Evolutionary conservation across 2,888 invertebrate genomes (phyloP).

Genomic region (Argyra leucocephala): DNA sequence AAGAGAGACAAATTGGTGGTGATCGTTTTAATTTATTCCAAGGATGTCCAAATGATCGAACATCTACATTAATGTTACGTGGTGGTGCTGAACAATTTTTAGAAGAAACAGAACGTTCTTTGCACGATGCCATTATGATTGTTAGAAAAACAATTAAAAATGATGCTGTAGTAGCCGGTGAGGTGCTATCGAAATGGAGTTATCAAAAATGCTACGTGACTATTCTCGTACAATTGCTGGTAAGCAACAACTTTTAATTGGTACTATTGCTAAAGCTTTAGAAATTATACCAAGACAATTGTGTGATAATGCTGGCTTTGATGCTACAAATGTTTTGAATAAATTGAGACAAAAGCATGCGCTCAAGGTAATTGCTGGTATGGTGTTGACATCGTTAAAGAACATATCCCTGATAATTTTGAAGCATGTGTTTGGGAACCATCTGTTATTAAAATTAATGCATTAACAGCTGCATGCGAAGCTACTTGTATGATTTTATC

Average conservation of each 20-base stretch:
- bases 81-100: conserved; percentile 90
- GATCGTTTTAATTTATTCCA: conserved; percentile 66
- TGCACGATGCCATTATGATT: conserved; percentile 99
- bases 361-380: conserved; percentile 85
- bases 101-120: conserved; percentile 95
- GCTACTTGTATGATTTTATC: conserved; percentile 91
- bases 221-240: conserved; percentile 82
- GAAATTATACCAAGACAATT: conserved; percentile 95
- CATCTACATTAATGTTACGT: conserved; percentile 88
- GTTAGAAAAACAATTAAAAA: conserved; percentile 94
- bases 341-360: conserved; percentile 94
- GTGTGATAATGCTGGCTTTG: conserved; percentile 98
- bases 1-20: conserved; percentile 89
- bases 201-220: conserved; percentile 82
- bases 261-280: conserved; percentile 85
- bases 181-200: conserved; percentile 98
- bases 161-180: conserved; percentile 95
- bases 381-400: conserved; percentile 89
- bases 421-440: conserved; percentile 96
- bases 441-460: conserved; percentile 91
- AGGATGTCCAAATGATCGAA: conserved; percentile 88
- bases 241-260: conserved; percentile 90
- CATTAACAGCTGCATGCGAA: conserved; percentile 89
- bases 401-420: conserved; percentile 91
- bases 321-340: conserved; percentile 95